A percentile compares a stretch with the other conserved stretches of the same genome.
phyloP scores from a whole-genome alignment of 2,797 vertebrate species.

The Propithecus deckenii region DNA sequence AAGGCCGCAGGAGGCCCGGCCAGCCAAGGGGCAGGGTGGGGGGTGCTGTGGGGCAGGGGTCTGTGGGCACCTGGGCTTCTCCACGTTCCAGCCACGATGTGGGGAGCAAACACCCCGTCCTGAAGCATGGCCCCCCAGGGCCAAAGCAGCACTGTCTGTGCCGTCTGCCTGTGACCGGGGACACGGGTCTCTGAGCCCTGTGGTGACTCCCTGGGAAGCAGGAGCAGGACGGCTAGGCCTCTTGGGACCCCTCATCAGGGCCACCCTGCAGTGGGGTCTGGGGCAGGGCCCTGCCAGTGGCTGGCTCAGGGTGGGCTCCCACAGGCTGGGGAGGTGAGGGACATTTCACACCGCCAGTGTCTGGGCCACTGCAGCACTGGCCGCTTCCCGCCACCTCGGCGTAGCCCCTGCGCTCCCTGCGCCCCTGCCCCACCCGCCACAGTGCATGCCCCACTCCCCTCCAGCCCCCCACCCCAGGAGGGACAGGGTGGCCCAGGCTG shows the following conservation, averaged over 20 bases:
- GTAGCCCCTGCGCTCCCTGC: background rate
- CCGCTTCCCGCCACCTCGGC: background rate
- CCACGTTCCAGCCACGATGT: accelerated
- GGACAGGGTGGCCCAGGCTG: background rate
- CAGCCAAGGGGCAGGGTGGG: no score
- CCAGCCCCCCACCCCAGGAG: background rate
- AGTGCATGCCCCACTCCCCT: background rate
- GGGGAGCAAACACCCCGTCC: background rate
- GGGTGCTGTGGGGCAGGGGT: background rate
- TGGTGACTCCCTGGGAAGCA: background rate
- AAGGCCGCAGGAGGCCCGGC: no score
- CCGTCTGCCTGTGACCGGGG: background rate
- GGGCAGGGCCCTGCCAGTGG: background rate
- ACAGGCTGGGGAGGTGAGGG: background rate
- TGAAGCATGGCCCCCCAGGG: background rate
- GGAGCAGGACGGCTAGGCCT: background rate
- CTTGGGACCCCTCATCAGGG: no score
- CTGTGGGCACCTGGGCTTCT: accelerated
- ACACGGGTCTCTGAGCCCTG: no score
- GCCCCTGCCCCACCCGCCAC: background rate
- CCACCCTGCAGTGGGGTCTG: no score
- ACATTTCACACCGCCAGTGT: accelerated
- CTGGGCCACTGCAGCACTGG: accelerated
- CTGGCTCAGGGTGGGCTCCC: background rate
- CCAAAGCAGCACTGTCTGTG: accelerated